Evolutionary conservation across 2,797 vertebrate species (phyloP).

Genomic region (Microctenopoma stevenorrisi): DNA sequence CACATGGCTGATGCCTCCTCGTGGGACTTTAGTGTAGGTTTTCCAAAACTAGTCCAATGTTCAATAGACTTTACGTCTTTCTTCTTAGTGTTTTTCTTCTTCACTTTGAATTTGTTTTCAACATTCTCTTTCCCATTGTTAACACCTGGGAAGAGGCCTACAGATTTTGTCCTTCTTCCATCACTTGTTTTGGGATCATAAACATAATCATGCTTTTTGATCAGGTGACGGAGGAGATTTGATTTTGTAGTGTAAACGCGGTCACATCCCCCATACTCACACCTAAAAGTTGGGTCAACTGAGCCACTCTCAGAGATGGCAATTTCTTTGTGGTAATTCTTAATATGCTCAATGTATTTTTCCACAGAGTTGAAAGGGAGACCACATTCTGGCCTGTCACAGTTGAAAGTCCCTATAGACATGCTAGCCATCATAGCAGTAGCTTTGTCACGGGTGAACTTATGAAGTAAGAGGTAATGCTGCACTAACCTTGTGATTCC

Average conservation of each 20-base stretch:
- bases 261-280: slow-evolving; percentile 93
- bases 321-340: slow-evolving; percentile 91
- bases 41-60: slow-evolving; percentile 88
- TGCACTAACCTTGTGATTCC: slow-evolving; percentile 94
- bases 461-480: slow-evolving; percentile 97
- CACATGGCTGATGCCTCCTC: slow-evolving; percentile 93
- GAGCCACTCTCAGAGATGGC: slow-evolving; percentile 85
- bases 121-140: slow-evolving; percentile 87
- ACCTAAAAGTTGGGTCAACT: slow-evolving; percentile 91
- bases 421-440: slow-evolving; percentile 89
- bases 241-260: slow-evolving; percentile 97
- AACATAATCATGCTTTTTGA: slow-evolving; percentile 95
- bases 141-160: slow-evolving; percentile 75
- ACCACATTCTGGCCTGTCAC: slow-evolving; percentile 93
- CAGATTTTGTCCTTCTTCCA: slow-evolving; percentile 71
- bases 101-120: slow-evolving; percentile 81
- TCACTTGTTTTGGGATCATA: slow-evolving; percentile 82
- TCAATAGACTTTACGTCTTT: slow-evolving; percentile 82
- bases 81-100: slow-evolving; percentile 82
- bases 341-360: slow-evolving; percentile 94
- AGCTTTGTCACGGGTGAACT: slow-evolving; percentile 95
- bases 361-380: slow-evolving; percentile 91
- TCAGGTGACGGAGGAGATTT: slow-evolving; percentile 96
- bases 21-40: slow-evolving; percentile 91
- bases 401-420: slow-evolving; percentile 90